These are phyloP conservation scores for Emys orbicularis DNA, from an alignment of 2,797 vertebrate species.

Conservation along the genomic window DNA sequence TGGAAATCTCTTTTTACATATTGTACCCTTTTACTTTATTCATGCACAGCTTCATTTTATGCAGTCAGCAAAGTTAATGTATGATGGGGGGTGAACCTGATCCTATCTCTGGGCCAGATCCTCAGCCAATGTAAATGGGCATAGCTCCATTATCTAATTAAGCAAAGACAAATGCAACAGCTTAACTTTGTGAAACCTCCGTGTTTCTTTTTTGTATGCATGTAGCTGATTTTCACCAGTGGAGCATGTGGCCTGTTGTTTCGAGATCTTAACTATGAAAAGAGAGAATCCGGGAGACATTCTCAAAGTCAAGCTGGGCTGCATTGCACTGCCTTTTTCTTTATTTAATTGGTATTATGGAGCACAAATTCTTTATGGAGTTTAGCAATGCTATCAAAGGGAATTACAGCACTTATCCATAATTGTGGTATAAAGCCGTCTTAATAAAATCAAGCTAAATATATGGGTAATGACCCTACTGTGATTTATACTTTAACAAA, in stretches of 20 bases:
- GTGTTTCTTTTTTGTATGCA: not conserved
- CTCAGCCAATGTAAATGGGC: not conserved
- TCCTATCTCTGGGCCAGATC: not conserved
- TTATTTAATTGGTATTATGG: not conserved
- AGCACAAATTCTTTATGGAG: not conserved
- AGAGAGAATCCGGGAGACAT: not conserved
- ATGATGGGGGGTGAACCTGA: not conserved
- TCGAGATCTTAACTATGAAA: not conserved
- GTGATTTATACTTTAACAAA: conserved; percentile 19
- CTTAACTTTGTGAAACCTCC: not conserved
- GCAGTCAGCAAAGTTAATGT: not conserved
- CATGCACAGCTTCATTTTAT: not conserved
- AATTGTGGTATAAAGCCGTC: not conserved
- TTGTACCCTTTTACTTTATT: not conserved
- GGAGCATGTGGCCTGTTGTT: not conserved
- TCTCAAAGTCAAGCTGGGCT: not conserved
- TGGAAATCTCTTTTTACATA: not conserved
- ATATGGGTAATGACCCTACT: not conserved
- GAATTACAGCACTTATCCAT: not conserved
- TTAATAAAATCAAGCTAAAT: not conserved
- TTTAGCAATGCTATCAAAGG: not conserved
- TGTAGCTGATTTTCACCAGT: not conserved
- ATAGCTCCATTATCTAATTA: not conserved
- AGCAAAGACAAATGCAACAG: not conserved
- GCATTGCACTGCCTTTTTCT: not conserved